Base-by-base conservation (phyloP, 1,140 invertebrate species). In the Lepidotrigona ventralis region DNA sequence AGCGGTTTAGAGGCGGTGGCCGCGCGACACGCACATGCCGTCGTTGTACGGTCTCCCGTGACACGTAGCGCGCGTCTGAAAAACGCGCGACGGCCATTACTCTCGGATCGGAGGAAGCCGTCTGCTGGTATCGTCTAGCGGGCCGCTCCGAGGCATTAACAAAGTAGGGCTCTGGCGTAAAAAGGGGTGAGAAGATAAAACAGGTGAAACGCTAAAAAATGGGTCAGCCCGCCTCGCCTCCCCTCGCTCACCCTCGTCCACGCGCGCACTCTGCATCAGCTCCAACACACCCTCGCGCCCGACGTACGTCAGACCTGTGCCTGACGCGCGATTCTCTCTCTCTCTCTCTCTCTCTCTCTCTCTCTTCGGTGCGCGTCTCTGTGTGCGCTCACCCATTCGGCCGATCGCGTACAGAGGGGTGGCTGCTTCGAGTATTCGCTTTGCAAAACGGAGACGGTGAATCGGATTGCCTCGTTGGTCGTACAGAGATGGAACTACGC, bases 131-230 rank as follows among this genome's bases (percentile, higher is more conserved):
- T 87, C 74, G 81, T 83, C 85, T 84, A 80, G 69, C 75, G 69
- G 80, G 68, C 66, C 74, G 75, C 81, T 85, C 39, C 74, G 84
- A 75, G 81, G 83, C 87, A 88, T 89, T 89, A 89, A 89, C 88
- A 89, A 89, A 89, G 89, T 88, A 90, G 86, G 84, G 86, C 83
- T 88, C 83, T 86, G 83, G 86, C 81, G 88, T 88, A 90, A 86
- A 88, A 84, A 90, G 39, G 84, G 86, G 83, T 84, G 81, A 77
- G 79, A 88, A 88, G 85, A 89, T 86, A 88, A 90, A 90, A 88
- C 89, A 90, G 83, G 89, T 90, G 88, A 89, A 89, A 90, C 78
- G 79, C 69, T 88, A 86, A 90, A 90, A 90, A 90, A 90, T 90
- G 81, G 89, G 89, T 90, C 89, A 90, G 56, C 79, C 79, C 84